Conservation (phyloP, 2,797 vertebrate species). For the Naso thynnoides region DNA sequence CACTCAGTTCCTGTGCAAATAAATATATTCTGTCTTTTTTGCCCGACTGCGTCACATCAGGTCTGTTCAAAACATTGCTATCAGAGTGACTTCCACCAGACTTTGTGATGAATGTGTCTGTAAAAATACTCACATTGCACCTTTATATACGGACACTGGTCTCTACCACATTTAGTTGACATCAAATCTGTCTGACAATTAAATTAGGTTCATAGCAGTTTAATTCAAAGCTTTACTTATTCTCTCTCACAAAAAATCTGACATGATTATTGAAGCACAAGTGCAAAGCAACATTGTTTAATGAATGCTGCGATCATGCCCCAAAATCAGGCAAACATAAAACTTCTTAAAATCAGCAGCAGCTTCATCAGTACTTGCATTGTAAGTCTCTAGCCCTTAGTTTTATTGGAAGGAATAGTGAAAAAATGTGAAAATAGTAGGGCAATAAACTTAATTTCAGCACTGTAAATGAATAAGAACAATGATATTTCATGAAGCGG, state of each 20-base stretch:
- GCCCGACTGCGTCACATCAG: slow-evolving; percentile 14
- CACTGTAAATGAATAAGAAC: too few relatives aligned
- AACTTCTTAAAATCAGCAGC: background rate
- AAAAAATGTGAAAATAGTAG: too few relatives aligned
- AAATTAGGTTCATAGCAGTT: too few relatives aligned
- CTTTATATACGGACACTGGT: background rate
- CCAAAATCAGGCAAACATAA: background rate
- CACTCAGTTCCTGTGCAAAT: slow-evolving; percentile 19
- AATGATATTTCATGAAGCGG: too few relatives aligned
- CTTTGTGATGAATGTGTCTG: background rate
- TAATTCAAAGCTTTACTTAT: too few relatives aligned
- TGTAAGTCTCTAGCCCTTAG: too few relatives aligned
- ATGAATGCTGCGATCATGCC: background rate
- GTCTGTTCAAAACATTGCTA: slow-evolving; percentile 5
- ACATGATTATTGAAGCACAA: background rate
- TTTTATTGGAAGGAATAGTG: too few relatives aligned
- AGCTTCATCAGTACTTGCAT: too few relatives aligned
- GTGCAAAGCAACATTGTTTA: background rate
- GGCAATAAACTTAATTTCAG: too few relatives aligned
- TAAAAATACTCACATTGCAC: background rate
- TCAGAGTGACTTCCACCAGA: slow-evolving; percentile 1
- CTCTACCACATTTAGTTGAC: background rate
- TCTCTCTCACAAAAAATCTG: background rate
- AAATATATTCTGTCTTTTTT: slow-evolving; percentile 29
- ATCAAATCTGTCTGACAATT: background rate